phyloP scores from a whole-genome alignment of 2,888 invertebrate genomes.

The Rhagium mordax region DNA sequence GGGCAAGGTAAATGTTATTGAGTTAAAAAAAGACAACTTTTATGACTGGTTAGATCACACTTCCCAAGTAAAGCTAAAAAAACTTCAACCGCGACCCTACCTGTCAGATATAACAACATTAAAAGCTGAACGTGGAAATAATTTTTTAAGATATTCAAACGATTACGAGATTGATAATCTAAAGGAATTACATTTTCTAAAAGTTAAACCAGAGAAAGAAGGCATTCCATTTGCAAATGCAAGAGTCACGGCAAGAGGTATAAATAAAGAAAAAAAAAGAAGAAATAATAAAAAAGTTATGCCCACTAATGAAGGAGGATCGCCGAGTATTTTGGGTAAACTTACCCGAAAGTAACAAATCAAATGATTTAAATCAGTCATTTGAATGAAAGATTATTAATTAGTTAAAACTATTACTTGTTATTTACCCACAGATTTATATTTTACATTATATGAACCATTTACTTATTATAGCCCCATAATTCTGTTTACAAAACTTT shows the following conservation, averaged over 20 bases:
- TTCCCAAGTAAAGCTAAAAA: conserved; percentile 23
- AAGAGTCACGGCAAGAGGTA: not conserved
- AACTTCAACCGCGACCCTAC: conserved; percentile 18
- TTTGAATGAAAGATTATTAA: conserved; percentile 4
- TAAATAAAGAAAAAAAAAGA: not conserved
- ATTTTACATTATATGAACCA: conserved; percentile 10
- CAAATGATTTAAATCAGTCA: conserved; percentile 3
- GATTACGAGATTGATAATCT: not conserved
- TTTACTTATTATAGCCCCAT: conserved; percentile 3
- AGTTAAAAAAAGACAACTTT: conserved; percentile 17
- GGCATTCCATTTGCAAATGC: conserved; percentile 10
- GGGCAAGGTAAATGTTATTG: conserved; percentile 5
- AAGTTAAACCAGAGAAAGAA: conserved; percentile 6
- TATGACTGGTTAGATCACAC: conserved; percentile 19
- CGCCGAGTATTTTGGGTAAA: not conserved
- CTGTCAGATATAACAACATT: conserved; percentile 19
- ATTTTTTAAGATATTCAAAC: conserved; percentile 10
- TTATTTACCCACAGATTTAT: conserved; percentile 3
- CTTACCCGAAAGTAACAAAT: not conserved
- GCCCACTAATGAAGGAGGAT: not conserved
- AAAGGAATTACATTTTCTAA: conserved; percentile 10
- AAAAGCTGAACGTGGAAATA: conserved; percentile 5
- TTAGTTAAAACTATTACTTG: not conserved
- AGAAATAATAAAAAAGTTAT: conserved; percentile 10
- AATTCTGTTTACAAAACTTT: conserved; percentile 7